Base-by-base conservation (phyloP, 2,797 vertebrate species). In the Erithacus rubecula region DNA sequence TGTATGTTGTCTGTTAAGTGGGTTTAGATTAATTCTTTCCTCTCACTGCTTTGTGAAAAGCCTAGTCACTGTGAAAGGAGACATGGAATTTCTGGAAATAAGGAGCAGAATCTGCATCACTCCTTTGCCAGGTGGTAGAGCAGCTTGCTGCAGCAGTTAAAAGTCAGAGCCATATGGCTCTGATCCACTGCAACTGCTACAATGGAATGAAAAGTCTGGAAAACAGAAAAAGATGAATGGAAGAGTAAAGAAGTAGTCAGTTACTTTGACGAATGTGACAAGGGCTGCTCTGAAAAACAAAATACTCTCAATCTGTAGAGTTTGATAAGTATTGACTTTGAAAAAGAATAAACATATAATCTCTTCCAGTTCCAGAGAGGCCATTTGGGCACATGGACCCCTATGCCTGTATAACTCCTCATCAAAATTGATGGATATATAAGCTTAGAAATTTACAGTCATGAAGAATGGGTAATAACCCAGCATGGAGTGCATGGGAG, bases 121-220 rank as follows among this genome's bases (percentile, higher is more conserved):
- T 96, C 94, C 94, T 95, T 93, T 19, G 36, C 95, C 97, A 97
- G 96, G 96, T 97, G 96, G 96, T 93, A 94, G 79, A 96, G 92
- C 97, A 97, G 97, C 96, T 97, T 97, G 97, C 62, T 96, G 89
- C 87, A 96, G 91, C 96, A 97, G 95, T 96, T 96, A 94, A 97
- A 97, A 97, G 94, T 94, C 88, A 88, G 87, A 94, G 93, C 97
- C 96, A 96, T 97, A 96, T 97, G 97, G 93, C 96, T 92, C 75
- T 94, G 93, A 96, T 96, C 95, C 93, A 91, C 75, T 95, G 95
- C 93, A 97, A 96, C 95, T 96, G 97, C 95, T 94, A 89, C 89
- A 95, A 91, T 92, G 81, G 93, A 88, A 89, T 80, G 86, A 85
- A 89, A 94, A 95, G 93, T 96, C 96, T 95, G 76, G 93, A 94